These are phyloP conservation scores for Premnoplex brunnescens DNA, from an alignment of 2,797 vertebrate species.

Conservation along the genomic window DNA sequence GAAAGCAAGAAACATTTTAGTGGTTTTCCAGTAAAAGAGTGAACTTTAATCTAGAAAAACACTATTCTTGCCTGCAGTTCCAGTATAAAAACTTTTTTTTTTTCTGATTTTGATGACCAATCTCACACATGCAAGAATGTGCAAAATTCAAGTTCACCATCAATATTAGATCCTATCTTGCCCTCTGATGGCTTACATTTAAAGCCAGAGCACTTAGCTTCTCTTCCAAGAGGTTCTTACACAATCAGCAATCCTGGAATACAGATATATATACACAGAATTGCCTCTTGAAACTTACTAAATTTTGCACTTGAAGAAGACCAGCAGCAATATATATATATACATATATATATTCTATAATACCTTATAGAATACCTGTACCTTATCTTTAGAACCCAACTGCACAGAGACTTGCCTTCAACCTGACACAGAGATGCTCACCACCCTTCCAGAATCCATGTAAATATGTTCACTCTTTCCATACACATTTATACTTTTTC, in stretches of 20 bases:
- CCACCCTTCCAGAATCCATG: not conserved
- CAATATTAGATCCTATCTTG: not conserved
- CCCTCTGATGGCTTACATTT: not conserved
- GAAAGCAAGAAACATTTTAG: not conserved
- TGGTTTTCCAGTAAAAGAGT: not conserved
- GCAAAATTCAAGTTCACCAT: not conserved
- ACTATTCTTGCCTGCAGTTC: not conserved
- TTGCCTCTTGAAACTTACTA: not conserved
- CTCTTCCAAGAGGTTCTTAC: not conserved
- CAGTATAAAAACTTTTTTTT: not conserved
- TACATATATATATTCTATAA: not conserved
- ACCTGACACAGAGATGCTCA: not conserved
- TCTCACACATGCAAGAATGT: not conserved
- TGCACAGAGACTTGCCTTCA: not conserved
- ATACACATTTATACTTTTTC: not conserved
- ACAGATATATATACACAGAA: not conserved
- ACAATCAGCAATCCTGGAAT: not conserved
- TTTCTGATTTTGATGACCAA: not conserved
- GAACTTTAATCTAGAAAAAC: not conserved
- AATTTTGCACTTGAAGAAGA: not conserved
- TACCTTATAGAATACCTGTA: not conserved
- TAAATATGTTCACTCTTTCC: not conserved
- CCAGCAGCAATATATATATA: not conserved
- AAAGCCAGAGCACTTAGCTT: not conserved
- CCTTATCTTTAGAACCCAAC: not conserved